Evolutionary conservation across 2,797 vertebrate species (phyloP).

Genomic region (Peromyscus eremicus): DNA sequence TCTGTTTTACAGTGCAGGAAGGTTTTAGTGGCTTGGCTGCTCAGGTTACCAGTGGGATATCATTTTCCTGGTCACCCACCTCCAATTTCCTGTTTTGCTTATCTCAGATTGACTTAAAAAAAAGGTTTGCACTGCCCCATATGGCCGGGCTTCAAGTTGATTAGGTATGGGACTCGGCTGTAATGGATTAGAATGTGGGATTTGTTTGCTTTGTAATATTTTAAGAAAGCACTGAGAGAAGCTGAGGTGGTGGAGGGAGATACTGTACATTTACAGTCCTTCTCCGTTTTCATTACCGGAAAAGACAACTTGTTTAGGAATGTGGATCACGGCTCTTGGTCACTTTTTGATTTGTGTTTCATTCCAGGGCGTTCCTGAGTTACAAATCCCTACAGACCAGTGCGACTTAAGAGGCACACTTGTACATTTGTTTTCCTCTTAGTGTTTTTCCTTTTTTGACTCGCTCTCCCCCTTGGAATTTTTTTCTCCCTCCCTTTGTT

Average conservation of each 20-base stretch:
- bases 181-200: constrained; percentile 82
- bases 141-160: constrained; percentile 82
- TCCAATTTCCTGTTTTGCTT: constrained; percentile 91
- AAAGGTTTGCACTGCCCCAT: constrained; percentile 82
- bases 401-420: constrained; percentile 66
- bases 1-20: constrained; percentile 84
- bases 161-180: constrained; percentile 82
- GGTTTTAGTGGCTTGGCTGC: constrained; percentile 82
- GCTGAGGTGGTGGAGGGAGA: neutral
- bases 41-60: constrained; percentile 88
- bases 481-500: neutral
- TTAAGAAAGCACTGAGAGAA: constrained; percentile 80
- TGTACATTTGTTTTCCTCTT: constrained; percentile 54
- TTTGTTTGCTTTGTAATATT: constrained; percentile 83
- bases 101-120: constrained; percentile 83
- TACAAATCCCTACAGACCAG: constrained; percentile 72
- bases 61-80: constrained; percentile 86
- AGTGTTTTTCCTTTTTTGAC: neutral
- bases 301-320: constrained; percentile 77
- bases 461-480: neutral
- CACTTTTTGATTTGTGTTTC: constrained; percentile 77
- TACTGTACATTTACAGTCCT: constrained; percentile 69
- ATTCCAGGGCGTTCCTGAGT: constrained; percentile 76
- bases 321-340: constrained; percentile 66
- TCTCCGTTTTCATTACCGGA: constrained; percentile 74